Evolutionary conservation across 2,113 vertebrate genomes (phyloP), one percentile per base, ranked within the genome.

Genomic region (Heterocephalus glaber): DNA sequence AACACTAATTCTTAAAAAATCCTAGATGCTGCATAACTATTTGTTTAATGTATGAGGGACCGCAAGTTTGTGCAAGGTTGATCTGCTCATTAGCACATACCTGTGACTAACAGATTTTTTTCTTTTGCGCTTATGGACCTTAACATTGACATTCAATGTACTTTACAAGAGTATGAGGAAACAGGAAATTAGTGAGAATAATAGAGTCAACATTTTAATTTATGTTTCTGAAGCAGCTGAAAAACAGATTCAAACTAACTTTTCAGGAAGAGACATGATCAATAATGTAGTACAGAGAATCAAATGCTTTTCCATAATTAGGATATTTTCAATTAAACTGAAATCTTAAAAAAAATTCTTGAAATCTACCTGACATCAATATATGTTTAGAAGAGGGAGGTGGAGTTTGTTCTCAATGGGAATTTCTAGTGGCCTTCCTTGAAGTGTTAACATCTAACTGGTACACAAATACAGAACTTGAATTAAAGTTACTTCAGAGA

Each of bases 301-400:
- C n/a, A 90, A 95, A n/a, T 84, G 5, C 22, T 91, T 79, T 89
- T n/a, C 35, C n/a, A 3, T 84, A 86, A 86, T 54, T 86, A 52
- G 38, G 76, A 68, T 95, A 70, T 65, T 90, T 95, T 76, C 30
- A 95, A 47, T 79, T 83, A 77, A 84, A 87, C 2, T 66, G 33
- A 65, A 65, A 65, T 33, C 30, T 63, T 33, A 33, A 22, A 61
- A 65, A 65, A 65, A 14, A n/a, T n/a, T 33, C 12, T 28, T 35
- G 11, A 90, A 97, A 86, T 77, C 28, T 41, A 11, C 77, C 35
- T 81, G 63, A 79, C 14, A 90, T 90, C 86, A 93, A 82, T 61
- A 72, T 58, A 41, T 7, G 11, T 56, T 86, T 60, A 28, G 4
- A 83, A 49, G 56, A 86, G 1, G 1, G 35, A 58, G 4, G 13